A percentile compares a stretch with the other conserved stretches of the same genome.
phyloP scores from a whole-genome alignment of 2,888 invertebrate genomes.

The Drosophila nr. fundita region DNA sequence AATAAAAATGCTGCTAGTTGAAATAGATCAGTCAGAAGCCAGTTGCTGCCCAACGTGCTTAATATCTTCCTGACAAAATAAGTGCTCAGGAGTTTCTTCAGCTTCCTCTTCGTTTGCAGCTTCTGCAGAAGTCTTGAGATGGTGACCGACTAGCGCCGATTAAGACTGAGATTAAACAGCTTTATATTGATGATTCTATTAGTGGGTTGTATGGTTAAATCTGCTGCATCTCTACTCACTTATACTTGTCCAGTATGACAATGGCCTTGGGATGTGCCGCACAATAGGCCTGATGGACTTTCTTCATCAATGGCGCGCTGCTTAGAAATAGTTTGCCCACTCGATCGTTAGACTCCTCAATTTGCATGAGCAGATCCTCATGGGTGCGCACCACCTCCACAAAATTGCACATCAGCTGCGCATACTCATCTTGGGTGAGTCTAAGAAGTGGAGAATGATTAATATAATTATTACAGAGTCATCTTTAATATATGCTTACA shows the following conservation, averaged over 20 bases:
- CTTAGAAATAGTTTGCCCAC: constrained; percentile 95
- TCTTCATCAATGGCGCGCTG: constrained; percentile 92
- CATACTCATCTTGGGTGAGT: constrained; percentile 93
- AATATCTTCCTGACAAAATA: no score
- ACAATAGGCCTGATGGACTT: constrained; percentile 95
- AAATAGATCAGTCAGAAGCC: no score
- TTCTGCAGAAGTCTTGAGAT: neutral
- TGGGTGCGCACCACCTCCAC: constrained; percentile 94
- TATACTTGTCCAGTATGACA: constrained; percentile 95
- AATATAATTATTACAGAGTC: accelerated
- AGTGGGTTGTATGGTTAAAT: neutral
- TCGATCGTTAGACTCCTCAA: constrained; percentile 94
- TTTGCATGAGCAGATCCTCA: constrained; percentile 90
- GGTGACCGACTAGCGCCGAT: neutral
- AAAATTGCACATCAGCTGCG: constrained; percentile 94
- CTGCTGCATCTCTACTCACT: constrained; percentile 87
- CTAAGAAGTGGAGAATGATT: constrained; percentile 85
- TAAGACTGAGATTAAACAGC: neutral
- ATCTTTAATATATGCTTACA: constrained; percentile 85
- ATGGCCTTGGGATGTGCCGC: constrained; percentile 97
- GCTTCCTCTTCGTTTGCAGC: no score
- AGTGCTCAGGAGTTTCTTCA: no score
- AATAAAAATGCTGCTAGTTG: no score
- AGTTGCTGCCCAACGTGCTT: no score
- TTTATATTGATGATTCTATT: neutral